Percentiles rank a stretch among this genome's conserved stretches.
Evolutionary conservation across 2,113 vertebrate species (phyloP).

Genomic region (Bettongia penicillata): DNA sequence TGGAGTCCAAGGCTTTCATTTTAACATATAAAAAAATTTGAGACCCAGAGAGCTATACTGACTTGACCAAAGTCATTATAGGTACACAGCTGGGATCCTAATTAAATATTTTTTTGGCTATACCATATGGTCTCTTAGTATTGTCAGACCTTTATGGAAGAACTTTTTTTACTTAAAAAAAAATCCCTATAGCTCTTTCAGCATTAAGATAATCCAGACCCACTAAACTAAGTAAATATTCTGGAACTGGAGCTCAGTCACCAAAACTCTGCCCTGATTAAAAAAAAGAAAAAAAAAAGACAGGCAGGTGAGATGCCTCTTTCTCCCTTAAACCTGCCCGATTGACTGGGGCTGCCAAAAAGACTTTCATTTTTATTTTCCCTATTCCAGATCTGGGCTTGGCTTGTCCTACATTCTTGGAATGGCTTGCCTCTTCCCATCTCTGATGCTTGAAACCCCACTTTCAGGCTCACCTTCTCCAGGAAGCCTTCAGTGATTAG

Average conservation of each 20-base stretch:
- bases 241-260: not conserved
- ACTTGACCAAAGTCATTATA: not conserved
- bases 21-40: not conserved
- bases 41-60: not conserved
- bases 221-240: not conserved
- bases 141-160: not conserved
- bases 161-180: not conserved
- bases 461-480: not conserved
- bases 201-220: not conserved
- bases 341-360: not conserved
- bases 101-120: not conserved
- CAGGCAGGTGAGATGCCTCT: not conserved
- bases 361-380: not conserved
- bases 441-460: not conserved
- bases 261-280: not conserved
- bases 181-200: not conserved
- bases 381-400: not conserved
- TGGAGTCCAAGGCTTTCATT: not conserved
- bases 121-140: not conserved
- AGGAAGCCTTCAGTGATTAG: not conserved
- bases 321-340: not conserved
- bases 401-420: not conserved
- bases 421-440: not conserved
- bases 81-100: not conserved
- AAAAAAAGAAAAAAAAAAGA: not conserved